Conservation (phyloP, 2,888 invertebrate species). For the Melieria omissa region DNA sequence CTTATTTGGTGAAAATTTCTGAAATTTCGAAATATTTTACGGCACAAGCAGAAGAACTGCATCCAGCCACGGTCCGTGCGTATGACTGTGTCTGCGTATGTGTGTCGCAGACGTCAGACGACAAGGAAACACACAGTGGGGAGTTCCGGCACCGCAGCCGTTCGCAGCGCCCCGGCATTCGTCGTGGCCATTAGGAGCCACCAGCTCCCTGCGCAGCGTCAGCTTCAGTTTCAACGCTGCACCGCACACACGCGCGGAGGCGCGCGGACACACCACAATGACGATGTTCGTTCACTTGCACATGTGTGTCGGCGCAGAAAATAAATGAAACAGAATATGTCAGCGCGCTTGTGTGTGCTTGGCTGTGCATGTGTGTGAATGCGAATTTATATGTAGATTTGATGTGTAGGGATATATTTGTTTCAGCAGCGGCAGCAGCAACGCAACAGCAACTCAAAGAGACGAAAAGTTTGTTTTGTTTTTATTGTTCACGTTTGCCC, state of each 20-base stretch:
- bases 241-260: no score
- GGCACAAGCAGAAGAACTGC: not conserved
- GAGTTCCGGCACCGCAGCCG: no score
- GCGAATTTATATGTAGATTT: not conserved
- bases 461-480: conserved; percentile 25
- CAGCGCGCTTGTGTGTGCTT: conserved; percentile 1
- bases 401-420: conserved; percentile 12
- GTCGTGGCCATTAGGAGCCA: no score
- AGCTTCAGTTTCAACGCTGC: no score
- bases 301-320: conserved; percentile 7
- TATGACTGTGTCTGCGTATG: conserved; percentile 1
- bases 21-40: no score
- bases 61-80: not conserved
- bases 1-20: no score
- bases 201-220: no score
- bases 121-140: no score
- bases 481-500: no score
- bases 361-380: not conserved
- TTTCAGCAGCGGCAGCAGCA: not conserved
- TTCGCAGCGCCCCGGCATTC: no score
- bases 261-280: no score
- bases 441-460: conserved; percentile 3
- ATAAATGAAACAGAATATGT: conserved; percentile 12
- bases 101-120: not conserved
- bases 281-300: no score